phyloP scores from a whole-genome alignment of 2,888 invertebrate genomes.

The Polydrusus cervinus region DNA sequence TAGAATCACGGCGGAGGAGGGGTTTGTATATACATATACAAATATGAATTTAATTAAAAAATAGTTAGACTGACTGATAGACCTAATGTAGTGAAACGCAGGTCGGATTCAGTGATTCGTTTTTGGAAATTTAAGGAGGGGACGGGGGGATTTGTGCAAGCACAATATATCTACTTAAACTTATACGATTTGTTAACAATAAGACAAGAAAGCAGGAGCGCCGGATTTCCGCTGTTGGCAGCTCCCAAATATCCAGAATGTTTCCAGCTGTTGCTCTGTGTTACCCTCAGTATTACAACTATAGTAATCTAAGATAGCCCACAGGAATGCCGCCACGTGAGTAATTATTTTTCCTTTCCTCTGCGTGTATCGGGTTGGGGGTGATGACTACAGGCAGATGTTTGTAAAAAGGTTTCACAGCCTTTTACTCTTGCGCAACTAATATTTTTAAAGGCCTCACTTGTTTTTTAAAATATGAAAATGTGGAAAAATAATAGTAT shows the following conservation, averaged over 20 bases:
- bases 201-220: constrained; percentile 60
- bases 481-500: too few species aligned
- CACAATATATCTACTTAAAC: background rate
- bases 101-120: too few species aligned
- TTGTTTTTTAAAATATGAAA: background rate
- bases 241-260: constrained; percentile 42
- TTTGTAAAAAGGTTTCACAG: background rate
- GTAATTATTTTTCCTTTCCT: constrained; percentile 22
- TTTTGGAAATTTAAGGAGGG: too few species aligned
- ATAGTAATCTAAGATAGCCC: constrained; percentile 22
- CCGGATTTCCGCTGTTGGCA: constrained; percentile 68
- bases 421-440: background rate
- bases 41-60: too few species aligned
- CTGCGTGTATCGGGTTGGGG: constrained; percentile 2
- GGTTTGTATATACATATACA: too few species aligned
- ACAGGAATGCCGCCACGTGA: constrained; percentile 27
- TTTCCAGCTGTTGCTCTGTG: constrained; percentile 31
- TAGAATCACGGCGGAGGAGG: too few species aligned
- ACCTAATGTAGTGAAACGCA: too few species aligned
- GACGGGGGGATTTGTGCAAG: too few species aligned
- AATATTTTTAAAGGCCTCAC: background rate
- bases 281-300: constrained; percentile 29
- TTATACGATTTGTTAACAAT: constrained; percentile 15
- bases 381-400: constrained; percentile 9
- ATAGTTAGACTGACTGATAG: too few species aligned